These are phyloP conservation scores for Sinosuthora webbiana DNA, from an alignment of 2,113 vertebrate genomes.

Conservation along the genomic window DNA sequence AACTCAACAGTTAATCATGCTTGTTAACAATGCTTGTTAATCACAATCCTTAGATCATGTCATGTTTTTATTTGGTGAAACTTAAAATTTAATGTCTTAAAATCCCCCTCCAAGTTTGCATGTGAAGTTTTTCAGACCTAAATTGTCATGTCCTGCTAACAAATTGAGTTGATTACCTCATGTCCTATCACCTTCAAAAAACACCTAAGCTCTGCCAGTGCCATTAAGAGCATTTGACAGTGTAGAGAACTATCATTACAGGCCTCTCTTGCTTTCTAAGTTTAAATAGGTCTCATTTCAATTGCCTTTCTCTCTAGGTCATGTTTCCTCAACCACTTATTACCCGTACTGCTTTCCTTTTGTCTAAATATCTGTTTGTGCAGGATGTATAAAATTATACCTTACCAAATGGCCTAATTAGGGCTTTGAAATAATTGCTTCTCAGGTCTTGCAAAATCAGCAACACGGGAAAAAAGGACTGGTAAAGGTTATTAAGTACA, in stretches of 20 bases:
- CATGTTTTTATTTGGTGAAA: background rate
- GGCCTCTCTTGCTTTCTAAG: background rate
- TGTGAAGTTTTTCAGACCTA: background rate
- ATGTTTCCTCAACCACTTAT: background rate
- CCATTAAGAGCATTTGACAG: background rate
- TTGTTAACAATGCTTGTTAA: background rate
- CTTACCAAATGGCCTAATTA: background rate
- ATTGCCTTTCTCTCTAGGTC: background rate
- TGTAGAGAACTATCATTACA: background rate
- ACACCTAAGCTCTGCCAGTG: background rate
- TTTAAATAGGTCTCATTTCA: background rate
- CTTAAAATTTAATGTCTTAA: background rate
- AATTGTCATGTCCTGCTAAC: background rate
- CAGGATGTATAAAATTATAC: slow-evolving; percentile 11
- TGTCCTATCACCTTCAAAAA: background rate
- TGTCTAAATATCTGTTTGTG: slow-evolving; percentile 1
- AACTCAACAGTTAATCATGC: too few species aligned
- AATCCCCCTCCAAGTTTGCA: background rate
- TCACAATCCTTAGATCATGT: background rate
- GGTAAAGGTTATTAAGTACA: background rate
- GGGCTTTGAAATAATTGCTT: background rate
- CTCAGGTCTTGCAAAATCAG: background rate
- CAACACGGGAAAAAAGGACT: background rate
- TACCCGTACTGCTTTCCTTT: background rate
- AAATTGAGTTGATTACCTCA: background rate